phyloP scores from a whole-genome alignment of 2,113 vertebrate genomes.

The Nycticebus coucang region DNA sequence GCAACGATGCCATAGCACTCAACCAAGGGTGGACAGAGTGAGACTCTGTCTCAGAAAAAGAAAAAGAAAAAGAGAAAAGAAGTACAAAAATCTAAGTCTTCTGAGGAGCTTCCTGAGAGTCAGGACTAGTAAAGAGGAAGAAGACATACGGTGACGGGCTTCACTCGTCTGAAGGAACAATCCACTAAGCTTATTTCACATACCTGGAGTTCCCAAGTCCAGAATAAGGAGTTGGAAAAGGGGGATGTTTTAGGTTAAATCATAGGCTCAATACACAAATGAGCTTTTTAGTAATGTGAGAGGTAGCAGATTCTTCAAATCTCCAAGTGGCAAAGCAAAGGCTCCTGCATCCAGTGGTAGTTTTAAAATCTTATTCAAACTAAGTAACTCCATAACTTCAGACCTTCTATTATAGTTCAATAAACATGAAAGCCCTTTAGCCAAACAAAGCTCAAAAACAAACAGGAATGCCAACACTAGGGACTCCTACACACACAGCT shows the following conservation, averaged over 20 bases:
- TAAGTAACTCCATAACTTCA: neutral
- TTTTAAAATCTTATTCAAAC: neutral
- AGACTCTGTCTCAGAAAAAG: too few species aligned
- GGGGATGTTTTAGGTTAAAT: neutral
- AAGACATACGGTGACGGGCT: neutral
- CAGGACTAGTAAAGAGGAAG: neutral
- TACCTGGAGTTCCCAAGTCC: neutral
- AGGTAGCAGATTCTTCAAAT: neutral
- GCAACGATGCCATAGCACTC: too few species aligned
- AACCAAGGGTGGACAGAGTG: too few species aligned
- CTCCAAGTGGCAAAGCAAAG: neutral
- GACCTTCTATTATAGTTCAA: neutral
- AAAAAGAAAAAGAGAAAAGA: too few species aligned
- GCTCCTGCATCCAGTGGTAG: neutral
- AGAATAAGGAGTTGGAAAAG: neutral
- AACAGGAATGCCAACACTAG: neutral
- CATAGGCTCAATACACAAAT: neutral
- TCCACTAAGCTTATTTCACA: too few species aligned
- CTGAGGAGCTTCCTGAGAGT: neutral
- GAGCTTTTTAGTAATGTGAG: neutral
- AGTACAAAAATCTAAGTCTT: neutral
- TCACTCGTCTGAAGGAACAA: neutral
- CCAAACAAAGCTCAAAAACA: constrained; percentile 23
- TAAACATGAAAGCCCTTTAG: neutral
- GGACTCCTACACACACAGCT: neutral